These are phyloP conservation scores for Petrophora chlorosata DNA, from an alignment of 2,888 invertebrate species.

Conservation along the genomic window DNA sequence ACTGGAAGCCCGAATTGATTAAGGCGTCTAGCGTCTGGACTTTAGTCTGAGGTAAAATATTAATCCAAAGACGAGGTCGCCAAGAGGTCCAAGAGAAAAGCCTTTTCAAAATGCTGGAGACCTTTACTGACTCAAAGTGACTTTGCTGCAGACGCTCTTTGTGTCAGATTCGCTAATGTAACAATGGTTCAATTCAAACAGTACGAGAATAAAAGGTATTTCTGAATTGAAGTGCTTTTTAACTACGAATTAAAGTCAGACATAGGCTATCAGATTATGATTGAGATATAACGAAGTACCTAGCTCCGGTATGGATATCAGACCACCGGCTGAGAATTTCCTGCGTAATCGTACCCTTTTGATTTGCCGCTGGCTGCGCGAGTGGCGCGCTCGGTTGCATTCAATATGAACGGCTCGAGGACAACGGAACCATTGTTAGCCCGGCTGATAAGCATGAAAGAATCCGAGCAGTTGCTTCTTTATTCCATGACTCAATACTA, in stretches of 20 bases:
- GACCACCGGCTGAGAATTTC: constrained; percentile 66
- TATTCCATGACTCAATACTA: constrained; percentile 25
- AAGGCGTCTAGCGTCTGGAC: constrained; percentile 29
- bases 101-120: constrained; percentile 9
- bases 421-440: constrained; percentile 61
- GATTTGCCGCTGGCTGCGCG: constrained; percentile 61
- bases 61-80: constrained; percentile 19
- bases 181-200: not conserved
- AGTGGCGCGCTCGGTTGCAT: constrained; percentile 64
- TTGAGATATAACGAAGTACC: constrained; percentile 36
- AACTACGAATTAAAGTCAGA: not conserved
- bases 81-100: constrained; percentile 13
- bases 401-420: constrained; percentile 61
- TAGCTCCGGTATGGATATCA: constrained; percentile 47
- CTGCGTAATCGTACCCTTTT: constrained; percentile 59
- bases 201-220: not conserved
- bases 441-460: constrained; percentile 53
- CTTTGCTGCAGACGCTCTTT: constrained; percentile 13
- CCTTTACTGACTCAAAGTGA: constrained; percentile 15
- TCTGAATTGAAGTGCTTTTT: not conserved
- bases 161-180: constrained; percentile 6
- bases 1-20: constrained; percentile 35
- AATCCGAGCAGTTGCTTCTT: constrained; percentile 32
- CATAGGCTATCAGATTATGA: constrained; percentile 24
- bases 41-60: constrained; percentile 28